These are phyloP conservation scores for Ganaspis brasiliensis DNA, from an alignment of 2,888 invertebrate species.

Conservation along the genomic window DNA sequence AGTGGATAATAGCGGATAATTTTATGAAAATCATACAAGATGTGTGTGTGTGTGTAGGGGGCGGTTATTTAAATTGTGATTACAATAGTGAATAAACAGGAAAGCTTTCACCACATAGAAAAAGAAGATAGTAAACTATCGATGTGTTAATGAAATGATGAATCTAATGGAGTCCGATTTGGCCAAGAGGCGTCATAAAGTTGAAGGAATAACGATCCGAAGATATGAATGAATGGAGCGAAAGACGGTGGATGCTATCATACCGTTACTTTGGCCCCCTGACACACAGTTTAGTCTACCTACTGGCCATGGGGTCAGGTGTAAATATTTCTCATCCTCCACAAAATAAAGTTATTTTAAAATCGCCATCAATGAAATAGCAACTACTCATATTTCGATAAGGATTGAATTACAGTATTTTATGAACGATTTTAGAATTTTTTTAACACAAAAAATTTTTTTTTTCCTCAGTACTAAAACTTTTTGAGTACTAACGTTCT, in stretches of 20 bases:
- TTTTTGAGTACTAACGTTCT: too few relatives aligned
- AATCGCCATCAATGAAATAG: not conserved
- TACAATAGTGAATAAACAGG: not conserved
- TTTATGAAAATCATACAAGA: constrained; percentile 35
- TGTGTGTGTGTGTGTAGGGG: not conserved
- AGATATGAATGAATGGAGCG: constrained; percentile 60
- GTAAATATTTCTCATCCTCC: constrained; percentile 47
- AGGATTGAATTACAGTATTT: not conserved
- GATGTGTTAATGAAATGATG: constrained; percentile 15
- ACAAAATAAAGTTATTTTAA: not conserved
- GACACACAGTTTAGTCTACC: constrained; percentile 71
- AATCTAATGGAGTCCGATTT: constrained; percentile 12
- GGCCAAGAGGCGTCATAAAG: constrained; percentile 20
- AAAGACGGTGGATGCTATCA: constrained; percentile 63
- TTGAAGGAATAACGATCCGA: constrained; percentile 49
- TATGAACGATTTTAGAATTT: not conserved
- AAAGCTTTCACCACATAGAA: constrained; percentile 4
- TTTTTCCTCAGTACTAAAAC: too few relatives aligned
- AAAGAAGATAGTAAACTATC: constrained; percentile 9
- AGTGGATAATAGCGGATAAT: constrained; percentile 20
- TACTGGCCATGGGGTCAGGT: constrained; percentile 63
- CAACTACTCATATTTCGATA: not conserved
- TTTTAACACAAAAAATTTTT: too few relatives aligned
- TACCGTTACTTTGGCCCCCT: constrained; percentile 78
- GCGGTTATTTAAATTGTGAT: not conserved